Conservation (phyloP, 1,140 invertebrate genomes). For the Scaptomyza hsui region DNA sequence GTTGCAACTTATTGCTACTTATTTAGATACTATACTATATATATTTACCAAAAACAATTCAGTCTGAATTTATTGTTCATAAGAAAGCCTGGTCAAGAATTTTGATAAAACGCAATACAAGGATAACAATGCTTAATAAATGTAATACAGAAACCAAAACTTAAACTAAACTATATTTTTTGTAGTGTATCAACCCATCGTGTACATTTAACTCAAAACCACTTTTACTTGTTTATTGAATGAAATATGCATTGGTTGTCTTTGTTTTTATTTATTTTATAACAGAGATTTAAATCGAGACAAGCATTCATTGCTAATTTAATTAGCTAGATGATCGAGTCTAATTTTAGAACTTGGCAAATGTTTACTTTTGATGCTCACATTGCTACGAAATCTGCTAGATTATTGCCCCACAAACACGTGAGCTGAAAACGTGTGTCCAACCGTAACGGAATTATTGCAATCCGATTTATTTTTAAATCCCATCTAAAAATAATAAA, state of each 20-base stretch:
- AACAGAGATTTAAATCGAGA: conserved; percentile 3
- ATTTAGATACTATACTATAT: conserved; percentile 10
- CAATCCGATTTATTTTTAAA: conserved; percentile 43
- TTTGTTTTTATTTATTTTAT: neutral
- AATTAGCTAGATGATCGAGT: conserved; percentile 22
- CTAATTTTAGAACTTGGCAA: conserved; percentile 50
- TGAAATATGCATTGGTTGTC: conserved; percentile 6
- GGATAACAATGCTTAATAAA: neutral
- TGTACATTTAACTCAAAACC: neutral
- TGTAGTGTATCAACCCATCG: neutral
- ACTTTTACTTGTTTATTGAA: conserved; percentile 1
- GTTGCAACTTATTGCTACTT: neutral
- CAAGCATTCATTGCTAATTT: conserved; percentile 40
- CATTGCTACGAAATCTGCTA: conserved; percentile 51
- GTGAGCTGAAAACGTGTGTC: conserved; percentile 48
- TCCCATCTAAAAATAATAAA: conserved; percentile 26
- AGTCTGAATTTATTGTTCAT: conserved; percentile 5
- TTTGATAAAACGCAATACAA: neutral
- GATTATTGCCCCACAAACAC: conserved; percentile 52
- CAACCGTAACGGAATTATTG: conserved; percentile 34
- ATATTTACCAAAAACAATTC: conserved; percentile 16
- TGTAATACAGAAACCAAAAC: neutral
- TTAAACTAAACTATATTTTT: no score
- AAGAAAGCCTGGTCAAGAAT: neutral
- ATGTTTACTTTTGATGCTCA: conserved; percentile 6